phyloP scores from a whole-genome alignment of 2,113 vertebrate genomes.

The Saccopteryx bilineata region DNA sequence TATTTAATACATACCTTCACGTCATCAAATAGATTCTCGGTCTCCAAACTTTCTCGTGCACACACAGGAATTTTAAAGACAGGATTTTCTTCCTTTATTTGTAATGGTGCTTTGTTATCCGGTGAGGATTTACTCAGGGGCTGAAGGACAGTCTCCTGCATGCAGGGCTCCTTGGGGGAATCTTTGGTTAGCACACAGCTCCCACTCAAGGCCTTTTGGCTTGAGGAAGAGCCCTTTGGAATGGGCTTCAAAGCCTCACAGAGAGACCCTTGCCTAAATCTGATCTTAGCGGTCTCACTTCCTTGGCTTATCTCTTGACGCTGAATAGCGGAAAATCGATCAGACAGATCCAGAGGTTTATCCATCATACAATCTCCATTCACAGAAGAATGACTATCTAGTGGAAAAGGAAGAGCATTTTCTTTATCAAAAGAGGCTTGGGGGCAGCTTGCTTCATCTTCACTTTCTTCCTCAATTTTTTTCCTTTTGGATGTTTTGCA shows the following conservation, averaged over 20 bases:
- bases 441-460: conserved; percentile 78
- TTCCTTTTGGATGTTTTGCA: conserved; percentile 87
- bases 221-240: conserved; percentile 78
- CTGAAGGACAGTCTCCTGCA: conserved; percentile 79
- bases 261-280: conserved; percentile 86
- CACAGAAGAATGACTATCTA: conserved; percentile 36
- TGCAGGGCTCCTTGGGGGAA: conserved; percentile 75
- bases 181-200: conserved; percentile 76
- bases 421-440: conserved; percentile 88
- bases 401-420: conserved; percentile 83
- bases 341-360: conserved; percentile 90
- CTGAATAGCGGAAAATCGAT: conserved; percentile 85
- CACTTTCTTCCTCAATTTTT: conserved; percentile 85
- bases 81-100: conserved; percentile 85
- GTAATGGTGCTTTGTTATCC: conserved; percentile 81
- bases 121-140: conserved; percentile 78
- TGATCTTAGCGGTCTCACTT: conserved; percentile 84
- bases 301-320: conserved; percentile 86
- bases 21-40: conserved; percentile 83
- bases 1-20: conserved; percentile 84
- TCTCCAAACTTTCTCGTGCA: conserved; percentile 79
- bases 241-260: conserved; percentile 84
- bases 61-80: conserved; percentile 82
- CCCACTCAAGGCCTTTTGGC: conserved; percentile 74
- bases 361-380: conserved; percentile 85